Percentiles rank a stretch among this genome's conserved stretches.
Conservation (phyloP, 2,113 vertebrate species). For the Epinephelus lanceolatus region DNA sequence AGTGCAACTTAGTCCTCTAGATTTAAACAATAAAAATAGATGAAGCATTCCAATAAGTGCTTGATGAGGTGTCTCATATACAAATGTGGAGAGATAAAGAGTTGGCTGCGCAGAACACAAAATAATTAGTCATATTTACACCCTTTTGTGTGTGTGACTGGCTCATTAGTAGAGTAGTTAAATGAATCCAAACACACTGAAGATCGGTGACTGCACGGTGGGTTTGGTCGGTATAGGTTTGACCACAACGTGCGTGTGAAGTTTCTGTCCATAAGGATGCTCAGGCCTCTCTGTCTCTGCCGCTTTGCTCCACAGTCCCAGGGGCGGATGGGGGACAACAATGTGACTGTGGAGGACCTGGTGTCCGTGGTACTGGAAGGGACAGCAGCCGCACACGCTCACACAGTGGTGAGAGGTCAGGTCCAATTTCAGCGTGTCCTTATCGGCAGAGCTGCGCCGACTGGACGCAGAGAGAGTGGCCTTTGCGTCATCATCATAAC, state of each 20-base stretch:
- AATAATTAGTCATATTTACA: constrained; percentile 63
- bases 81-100: constrained; percentile 33
- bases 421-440: constrained; percentile 83
- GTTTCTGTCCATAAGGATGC: constrained; percentile 86
- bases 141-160: not conserved
- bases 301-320: constrained; percentile 89
- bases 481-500: constrained; percentile 64
- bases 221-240: constrained; percentile 98
- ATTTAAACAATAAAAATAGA: constrained; percentile 60
- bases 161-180: constrained; percentile 68
- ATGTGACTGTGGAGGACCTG: constrained; percentile 87
- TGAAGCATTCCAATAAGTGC: constrained; percentile 74
- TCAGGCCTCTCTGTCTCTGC: constrained; percentile 75
- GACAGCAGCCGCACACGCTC: constrained; percentile 90
- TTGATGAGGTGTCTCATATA: constrained; percentile 45
- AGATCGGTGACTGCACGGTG: constrained; percentile 86
- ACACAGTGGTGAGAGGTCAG: constrained; percentile 79
- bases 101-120: not conserved
- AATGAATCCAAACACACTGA: constrained; percentile 96
- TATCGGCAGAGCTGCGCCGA: constrained; percentile 73
- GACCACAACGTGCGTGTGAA: constrained; percentile 91
- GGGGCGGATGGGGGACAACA: constrained; percentile 80
- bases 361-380: constrained; percentile 91
- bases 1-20: constrained; percentile 74
- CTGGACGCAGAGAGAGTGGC: constrained; percentile 59